phyloP scores from a whole-genome alignment of 1,140 invertebrate species.

The Neelides sp. region DNA sequence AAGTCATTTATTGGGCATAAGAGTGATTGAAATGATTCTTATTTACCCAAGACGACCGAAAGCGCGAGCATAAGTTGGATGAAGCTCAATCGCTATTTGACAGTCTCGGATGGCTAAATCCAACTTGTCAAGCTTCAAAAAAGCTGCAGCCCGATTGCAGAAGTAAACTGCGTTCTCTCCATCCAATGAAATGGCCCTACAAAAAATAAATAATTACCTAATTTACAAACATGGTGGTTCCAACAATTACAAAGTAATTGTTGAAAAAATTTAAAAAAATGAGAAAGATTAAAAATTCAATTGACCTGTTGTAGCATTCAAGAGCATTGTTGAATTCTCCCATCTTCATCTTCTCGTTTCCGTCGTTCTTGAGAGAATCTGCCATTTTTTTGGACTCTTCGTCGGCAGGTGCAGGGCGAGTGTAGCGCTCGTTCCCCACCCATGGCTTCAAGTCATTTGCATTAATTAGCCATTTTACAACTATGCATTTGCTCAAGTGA shows the following conservation, averaged over 20 bases:
- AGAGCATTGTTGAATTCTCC: constrained; percentile 66
- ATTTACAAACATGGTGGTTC: neutral
- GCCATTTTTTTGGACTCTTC: constrained; percentile 50
- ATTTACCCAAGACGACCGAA: constrained; percentile 74
- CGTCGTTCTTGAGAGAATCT: constrained; percentile 64
- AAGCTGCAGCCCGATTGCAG: constrained; percentile 84
- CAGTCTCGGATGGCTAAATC: constrained; percentile 75
- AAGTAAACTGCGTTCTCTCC: constrained; percentile 82
- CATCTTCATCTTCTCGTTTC: constrained; percentile 74
- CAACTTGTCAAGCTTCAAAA: constrained; percentile 71
- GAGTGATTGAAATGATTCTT: constrained; percentile 1
- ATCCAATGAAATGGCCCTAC: constrained; percentile 68
- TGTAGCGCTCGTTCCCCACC: constrained; percentile 11
- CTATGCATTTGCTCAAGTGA: no score
- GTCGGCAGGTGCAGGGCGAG: constrained; percentile 33
- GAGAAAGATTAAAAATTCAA: no score
- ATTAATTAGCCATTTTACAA: neutral
- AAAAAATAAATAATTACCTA: constrained; percentile 32
- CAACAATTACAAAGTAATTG: neutral
- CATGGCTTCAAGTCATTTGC: neutral
- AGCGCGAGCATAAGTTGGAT: constrained; percentile 84
- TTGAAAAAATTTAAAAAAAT: neutral
- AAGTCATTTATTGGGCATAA: neutral
- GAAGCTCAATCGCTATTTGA: constrained; percentile 68
- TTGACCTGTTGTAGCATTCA: constrained; percentile 61